These are phyloP conservation scores for Lepidocyrtinus sp. DNA, from an alignment of 2,888 invertebrate genomes.

Conservation along the genomic window DNA sequence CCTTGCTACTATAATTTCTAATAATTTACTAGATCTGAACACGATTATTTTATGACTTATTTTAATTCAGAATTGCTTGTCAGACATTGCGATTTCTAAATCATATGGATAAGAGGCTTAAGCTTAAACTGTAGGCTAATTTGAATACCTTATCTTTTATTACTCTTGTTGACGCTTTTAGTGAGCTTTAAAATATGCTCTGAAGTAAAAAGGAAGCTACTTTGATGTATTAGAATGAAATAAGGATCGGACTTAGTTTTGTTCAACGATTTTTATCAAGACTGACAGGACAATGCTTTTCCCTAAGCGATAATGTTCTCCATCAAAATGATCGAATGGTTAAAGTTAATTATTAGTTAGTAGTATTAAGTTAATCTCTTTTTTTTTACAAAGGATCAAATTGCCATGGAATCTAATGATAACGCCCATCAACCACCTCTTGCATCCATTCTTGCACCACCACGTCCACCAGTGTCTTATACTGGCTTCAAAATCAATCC, in stretches of 20 bases:
- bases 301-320: no score
- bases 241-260: no score
- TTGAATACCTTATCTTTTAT: no score
- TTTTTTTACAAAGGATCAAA: constrained; percentile 31
- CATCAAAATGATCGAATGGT: no score
- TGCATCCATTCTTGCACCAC: not conserved
- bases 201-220: no score
- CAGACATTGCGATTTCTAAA: not conserved
- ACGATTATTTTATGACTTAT: not conserved
- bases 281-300: no score
- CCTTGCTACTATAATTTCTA: not conserved
- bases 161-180: not conserved
- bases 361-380: no score
- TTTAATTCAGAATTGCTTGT: not conserved
- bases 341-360: no score
- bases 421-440: not conserved
- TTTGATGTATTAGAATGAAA: no score
- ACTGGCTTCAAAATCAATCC: constrained; percentile 39
- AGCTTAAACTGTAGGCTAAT: no score
- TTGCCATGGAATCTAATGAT: constrained; percentile 36
- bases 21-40: no score
- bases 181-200: not conserved
- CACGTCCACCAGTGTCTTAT: not conserved
- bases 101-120: not conserved
- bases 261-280: no score